Evolutionary conservation across 2,113 vertebrate species (phyloP).

Genomic region (Spheniscus mendiculus): DNA sequence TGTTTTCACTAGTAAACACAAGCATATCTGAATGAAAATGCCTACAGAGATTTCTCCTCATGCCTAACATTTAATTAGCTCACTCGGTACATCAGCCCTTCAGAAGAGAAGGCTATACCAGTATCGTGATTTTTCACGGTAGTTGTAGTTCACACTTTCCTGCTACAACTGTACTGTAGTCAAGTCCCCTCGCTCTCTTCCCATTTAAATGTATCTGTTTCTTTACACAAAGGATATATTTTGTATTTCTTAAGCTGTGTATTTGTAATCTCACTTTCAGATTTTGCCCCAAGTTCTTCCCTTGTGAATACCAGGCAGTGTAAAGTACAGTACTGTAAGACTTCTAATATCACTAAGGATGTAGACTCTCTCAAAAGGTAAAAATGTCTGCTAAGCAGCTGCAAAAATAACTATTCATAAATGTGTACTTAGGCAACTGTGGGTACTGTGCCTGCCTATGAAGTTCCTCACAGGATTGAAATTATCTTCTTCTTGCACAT

Average conservation of each 20-base stretch:
- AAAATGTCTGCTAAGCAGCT: not conserved
- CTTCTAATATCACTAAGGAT: not conserved
- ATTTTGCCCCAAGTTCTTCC: not conserved
- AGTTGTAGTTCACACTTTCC: not conserved
- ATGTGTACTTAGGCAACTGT: not conserved
- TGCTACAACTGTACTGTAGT: not conserved
- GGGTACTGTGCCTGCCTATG: not conserved
- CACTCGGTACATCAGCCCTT: fast-evolving
- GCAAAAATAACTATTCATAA: not conserved
- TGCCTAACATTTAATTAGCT: not conserved
- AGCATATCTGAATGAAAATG: not conserved
- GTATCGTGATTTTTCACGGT: not conserved
- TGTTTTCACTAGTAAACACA: not conserved
- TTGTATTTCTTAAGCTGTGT: not conserved
- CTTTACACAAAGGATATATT: not conserved
- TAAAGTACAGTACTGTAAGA: not conserved
- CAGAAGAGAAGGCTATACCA: not conserved
- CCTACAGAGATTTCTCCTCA: fast-evolving
- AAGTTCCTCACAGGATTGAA: not conserved
- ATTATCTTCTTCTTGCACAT: not conserved
- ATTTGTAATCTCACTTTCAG: not conserved
- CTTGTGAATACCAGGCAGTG: not conserved
- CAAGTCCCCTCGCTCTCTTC: not conserved
- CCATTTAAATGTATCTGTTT: not conserved
- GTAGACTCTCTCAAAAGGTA: not conserved